phyloP scores from a whole-genome alignment of 2,888 invertebrate genomes.

The Pantelozetes paolii region DNA sequence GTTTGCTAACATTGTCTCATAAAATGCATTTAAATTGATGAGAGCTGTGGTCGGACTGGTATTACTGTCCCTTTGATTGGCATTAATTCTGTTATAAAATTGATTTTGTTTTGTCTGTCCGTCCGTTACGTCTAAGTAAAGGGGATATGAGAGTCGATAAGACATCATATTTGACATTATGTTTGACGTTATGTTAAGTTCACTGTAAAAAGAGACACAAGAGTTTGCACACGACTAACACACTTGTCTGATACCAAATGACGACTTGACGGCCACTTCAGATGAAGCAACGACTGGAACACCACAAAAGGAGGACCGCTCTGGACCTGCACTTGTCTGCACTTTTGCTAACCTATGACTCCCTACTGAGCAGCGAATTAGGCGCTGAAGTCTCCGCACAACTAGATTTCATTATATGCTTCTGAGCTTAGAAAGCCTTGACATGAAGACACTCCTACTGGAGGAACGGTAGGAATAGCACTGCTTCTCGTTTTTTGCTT shows the following conservation, averaged over 20 bases:
- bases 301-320: constrained; percentile 15
- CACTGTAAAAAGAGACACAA: neutral
- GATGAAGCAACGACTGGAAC: neutral
- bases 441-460: constrained; percentile 19
- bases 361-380: constrained; percentile 11
- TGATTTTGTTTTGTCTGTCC: too few relatives aligned
- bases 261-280: neutral
- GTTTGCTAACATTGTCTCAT: neutral
- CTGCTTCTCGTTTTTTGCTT: too few relatives aligned
- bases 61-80: neutral
- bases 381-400: constrained; percentile 1
- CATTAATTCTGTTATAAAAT: neutral
- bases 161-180: neutral
- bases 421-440: neutral
- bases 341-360: constrained; percentile 4
- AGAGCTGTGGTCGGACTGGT: constrained; percentile 11
- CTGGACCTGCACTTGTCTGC: neutral
- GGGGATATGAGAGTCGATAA: neutral
- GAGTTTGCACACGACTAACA: constrained; percentile 17
- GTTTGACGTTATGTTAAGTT: too few relatives aligned
- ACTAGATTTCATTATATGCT: constrained; percentile 1
- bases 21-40: constrained; percentile 17
- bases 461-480: too few relatives aligned
- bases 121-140: neutral
- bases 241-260: neutral